Evolutionary conservation across 2,113 vertebrate species (phyloP), one percentile per base, ranked within the genome.

Genomic region (Dicaeum eximium): DNA sequence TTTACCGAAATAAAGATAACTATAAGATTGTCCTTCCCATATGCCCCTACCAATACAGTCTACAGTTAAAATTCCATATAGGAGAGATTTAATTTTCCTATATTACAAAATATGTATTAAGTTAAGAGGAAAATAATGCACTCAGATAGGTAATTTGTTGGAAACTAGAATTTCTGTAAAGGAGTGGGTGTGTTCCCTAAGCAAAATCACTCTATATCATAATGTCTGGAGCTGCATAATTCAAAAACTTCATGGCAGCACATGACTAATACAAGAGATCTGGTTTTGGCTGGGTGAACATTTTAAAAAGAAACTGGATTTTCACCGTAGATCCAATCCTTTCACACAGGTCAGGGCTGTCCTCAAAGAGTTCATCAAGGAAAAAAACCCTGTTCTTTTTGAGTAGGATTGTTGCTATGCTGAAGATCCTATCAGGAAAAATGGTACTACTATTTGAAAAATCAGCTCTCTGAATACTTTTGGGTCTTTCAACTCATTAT

Each of bases 391-490:
- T 67, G 27, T 14, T 74, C 9, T 81, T 70, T 92, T 60, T 60
- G 47, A 84, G 50, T 25, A 42, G 15, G 8, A 44, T 90, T 88
- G 17, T 86, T 4, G 1, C 38, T 61, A 13, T 2, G 1, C 21
- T 90, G 71, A 90, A 80, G 80, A 84, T 67, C 38, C 38, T 78
- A 64, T 48, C 35, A 72, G 45, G 24, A 79, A 90, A 83, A 74
- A 58, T 33, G 20, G 53, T 87, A 13, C 50, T 67, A 53, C 17
- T 31, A 10, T 61, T 71, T 61, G 25, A 81, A 45, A 82, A 54
- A 72, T 85, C 66, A 92, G 61, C 45, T 20, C 61, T 83, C 83
- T 84, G 83, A 89, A 84, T 84, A 21, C 10, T 62, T 91, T 81
- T 78, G 30, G 15, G 9, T 91, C 3, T 3, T 60, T 80, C 33